phyloP scores from a whole-genome alignment of 2,888 invertebrate species.

The Hipparchia sbordonii region DNA sequence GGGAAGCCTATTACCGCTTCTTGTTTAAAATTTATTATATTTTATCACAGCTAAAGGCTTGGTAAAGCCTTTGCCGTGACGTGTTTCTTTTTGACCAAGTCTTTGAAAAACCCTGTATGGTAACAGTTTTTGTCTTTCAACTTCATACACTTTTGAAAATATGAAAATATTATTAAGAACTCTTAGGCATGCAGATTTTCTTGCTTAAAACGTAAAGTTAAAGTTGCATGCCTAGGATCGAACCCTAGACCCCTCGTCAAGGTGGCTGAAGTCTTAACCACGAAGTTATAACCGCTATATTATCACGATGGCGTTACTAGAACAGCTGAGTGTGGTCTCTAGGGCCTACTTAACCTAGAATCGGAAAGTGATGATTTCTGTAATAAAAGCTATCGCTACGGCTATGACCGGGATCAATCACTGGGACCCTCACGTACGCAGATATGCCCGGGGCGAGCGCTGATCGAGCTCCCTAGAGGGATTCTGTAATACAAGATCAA shows the following conservation, averaged over 20 bases:
- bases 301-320: neutral
- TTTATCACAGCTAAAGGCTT: too few species aligned
- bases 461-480: neutral
- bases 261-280: too few species aligned
- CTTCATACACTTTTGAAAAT: too few species aligned
- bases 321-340: neutral
- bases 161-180: too few species aligned
- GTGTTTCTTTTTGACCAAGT: too few species aligned
- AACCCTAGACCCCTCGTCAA: too few species aligned
- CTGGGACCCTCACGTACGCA: slow-evolving; percentile 2
- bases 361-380: slow-evolving; percentile 4
- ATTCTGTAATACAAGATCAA: neutral
- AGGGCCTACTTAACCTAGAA: neutral
- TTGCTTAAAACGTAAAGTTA: too few species aligned
- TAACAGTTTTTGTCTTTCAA: too few species aligned
- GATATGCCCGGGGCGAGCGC: neutral
- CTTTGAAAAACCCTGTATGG: too few species aligned
- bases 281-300: neutral
- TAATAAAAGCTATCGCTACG: neutral
- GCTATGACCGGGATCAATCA: neutral
- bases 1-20: neutral
- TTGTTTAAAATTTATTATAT: neutral
- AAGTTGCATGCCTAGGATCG: too few species aligned
- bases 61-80: too few species aligned
- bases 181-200: too few species aligned